These are phyloP conservation scores for Bradysia coprophila DNA, from an alignment of 1,140 invertebrate species.

Conservation along the genomic window DNA sequence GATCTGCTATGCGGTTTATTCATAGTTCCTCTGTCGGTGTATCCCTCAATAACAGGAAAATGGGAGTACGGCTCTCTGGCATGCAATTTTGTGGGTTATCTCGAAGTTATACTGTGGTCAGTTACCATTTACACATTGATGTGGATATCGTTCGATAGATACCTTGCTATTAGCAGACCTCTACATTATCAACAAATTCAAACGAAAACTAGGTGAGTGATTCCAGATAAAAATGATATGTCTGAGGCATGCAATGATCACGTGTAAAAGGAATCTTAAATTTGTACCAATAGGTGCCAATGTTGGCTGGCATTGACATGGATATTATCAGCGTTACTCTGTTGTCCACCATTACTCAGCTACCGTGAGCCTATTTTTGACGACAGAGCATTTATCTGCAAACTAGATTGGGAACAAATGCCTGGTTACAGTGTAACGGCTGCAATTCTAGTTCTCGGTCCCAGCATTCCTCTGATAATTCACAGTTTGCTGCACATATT, in stretches of 20 bases:
- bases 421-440: conserved; percentile 83
- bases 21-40: conserved; percentile 83
- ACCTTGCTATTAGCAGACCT: conserved; percentile 80
- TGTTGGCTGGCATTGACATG: conserved; percentile 97
- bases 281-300: conserved; percentile 44
- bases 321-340: conserved; percentile 86
- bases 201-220: conserved; percentile 52
- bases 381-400: conserved; percentile 73
- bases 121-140: conserved; percentile 87
- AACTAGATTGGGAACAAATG: conserved; percentile 89
- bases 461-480: conserved; percentile 79
- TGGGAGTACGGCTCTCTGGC: conserved; percentile 69
- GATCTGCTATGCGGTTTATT: conserved; percentile 79
- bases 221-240: not conserved
- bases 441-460: conserved; percentile 74
- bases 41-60: conserved; percentile 44
- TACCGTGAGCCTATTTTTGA: conserved; percentile 73
- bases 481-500: conserved; percentile 91
- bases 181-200: conserved; percentile 87
- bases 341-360: conserved; percentile 78
- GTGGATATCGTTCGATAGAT: conserved; percentile 93
- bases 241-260: not conserved
- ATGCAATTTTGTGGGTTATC: conserved; percentile 73
- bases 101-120: conserved; percentile 81
- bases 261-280: not conserved